Evolutionary conservation across 2,888 invertebrate species (phyloP).

Genomic region (Criorhina ranunculi): DNA sequence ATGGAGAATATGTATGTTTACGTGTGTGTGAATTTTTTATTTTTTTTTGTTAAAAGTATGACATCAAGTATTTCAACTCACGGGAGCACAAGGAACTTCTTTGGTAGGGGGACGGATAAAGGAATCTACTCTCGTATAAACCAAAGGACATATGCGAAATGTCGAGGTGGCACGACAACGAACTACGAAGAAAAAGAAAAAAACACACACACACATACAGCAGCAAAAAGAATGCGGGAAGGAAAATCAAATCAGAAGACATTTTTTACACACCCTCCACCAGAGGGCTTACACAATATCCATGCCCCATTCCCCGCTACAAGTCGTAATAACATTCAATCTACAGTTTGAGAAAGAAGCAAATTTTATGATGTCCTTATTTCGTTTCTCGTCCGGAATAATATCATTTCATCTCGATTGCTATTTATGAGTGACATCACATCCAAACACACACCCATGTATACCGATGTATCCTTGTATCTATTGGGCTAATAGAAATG

Average conservation of each 20-base stretch:
- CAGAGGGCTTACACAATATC: not conserved
- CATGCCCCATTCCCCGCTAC: constrained; percentile 3
- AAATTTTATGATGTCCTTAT: constrained; percentile 76
- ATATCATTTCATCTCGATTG: constrained; percentile 74
- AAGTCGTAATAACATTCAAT: constrained; percentile 70
- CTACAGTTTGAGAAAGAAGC: constrained; percentile 63
- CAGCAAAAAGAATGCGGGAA: constrained; percentile 4
- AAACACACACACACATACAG: constrained; percentile 8
- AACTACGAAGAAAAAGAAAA: not conserved
- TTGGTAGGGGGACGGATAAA: constrained; percentile 10
- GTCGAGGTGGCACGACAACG: constrained; percentile 1
- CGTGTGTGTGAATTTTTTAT: not conserved
- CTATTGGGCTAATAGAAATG: constrained; percentile 72
- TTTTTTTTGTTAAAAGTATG: constrained; percentile 48
- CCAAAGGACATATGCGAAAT: constrained; percentile 45
- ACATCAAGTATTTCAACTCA: constrained; percentile 63
- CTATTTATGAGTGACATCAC: constrained; percentile 55
- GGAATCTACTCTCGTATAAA: constrained; percentile 2
- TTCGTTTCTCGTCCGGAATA: constrained; percentile 75
- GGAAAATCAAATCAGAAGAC: constrained; percentile 67
- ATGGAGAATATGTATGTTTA: too few species aligned
- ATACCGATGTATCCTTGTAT: constrained; percentile 6
- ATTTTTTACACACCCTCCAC: not conserved
- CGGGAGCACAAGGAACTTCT: constrained; percentile 38
- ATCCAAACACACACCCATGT: not conserved